These are phyloP conservation scores for Chloroceryle aenea DNA, from an alignment of 2,113 vertebrate genomes.

Conservation along the genomic window DNA sequence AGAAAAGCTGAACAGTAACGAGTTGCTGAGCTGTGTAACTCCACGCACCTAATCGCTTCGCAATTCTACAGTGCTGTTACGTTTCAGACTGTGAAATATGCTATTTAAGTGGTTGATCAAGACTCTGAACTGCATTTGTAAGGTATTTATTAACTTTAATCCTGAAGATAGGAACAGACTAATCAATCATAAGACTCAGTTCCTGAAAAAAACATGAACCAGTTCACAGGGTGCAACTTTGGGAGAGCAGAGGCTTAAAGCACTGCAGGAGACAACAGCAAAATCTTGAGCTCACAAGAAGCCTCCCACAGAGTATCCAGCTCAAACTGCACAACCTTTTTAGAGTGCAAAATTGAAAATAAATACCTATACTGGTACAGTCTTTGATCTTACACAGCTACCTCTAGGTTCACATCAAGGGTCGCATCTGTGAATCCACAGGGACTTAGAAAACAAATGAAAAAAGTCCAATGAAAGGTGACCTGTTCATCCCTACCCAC, in stretches of 20 bases:
- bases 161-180: neutral
- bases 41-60: neutral
- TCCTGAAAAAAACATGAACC: neutral
- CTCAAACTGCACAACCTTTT: neutral
- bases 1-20: neutral
- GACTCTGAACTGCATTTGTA: neutral
- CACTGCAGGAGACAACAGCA: neutral
- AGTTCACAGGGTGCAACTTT: neutral
- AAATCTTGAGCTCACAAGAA: neutral
- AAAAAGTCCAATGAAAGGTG: neutral
- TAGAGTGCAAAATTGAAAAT: neutral
- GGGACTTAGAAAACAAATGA: neutral
- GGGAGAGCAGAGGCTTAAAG: neutral
- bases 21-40: neutral
- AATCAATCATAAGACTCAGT: neutral
- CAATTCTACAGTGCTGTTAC: neutral
- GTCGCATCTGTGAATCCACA: neutral
- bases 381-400: neutral
- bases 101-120: neutral
- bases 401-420: neutral
- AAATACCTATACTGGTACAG: neutral
- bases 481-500: neutral
- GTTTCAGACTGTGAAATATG: neutral
- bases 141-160: neutral
- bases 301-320: neutral